Base-by-base conservation (phyloP, 1,140 invertebrate species). In the Papilio aristodemus region DNA sequence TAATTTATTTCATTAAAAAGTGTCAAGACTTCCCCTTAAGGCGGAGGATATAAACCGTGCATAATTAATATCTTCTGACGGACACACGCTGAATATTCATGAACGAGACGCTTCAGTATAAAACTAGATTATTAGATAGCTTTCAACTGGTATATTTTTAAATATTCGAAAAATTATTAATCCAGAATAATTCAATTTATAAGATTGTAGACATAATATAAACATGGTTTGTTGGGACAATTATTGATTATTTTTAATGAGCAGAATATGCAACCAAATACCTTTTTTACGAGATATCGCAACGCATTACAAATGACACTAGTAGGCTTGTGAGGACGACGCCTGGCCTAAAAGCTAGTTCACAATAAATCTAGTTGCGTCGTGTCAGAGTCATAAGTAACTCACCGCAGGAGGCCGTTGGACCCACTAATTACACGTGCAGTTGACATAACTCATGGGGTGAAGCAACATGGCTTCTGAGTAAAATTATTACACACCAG, bases 31-130 rank as follows among this genome's bases (percentile, higher is more conserved):
- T 60, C 67, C 14, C 70, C 71, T 80, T 82, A 80, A 80, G 57
- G 54, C 19, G 68, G 73, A 71, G 75, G 77, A 76, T 78, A 74
- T 74, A 82, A 81, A 81, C 77, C 73, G 76, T 79, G 79, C 79
- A 83, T 81, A 83, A 84, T 85, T 83, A 85, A 85, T 80, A 85
- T 81, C 74, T 75, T 64, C 67, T 38, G 69, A 64, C 68, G 76
- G 72, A 74, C 75, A 77, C 70, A 79, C 71, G 69, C 17, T 84
- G 80, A 75, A 85, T 85, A 85, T 85, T 85, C 80, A 85, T 85
- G 79, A 84, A 62, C 17, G 54, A 68, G 68, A 70, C 75, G 78
- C 71, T 75, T 84, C 76, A 79, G 79, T 78, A 76, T 84, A 77
- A 83, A 84, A 84, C 81, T 79, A 79, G 73, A 80, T 79, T 81